Evolutionary conservation across 2,888 invertebrate genomes (phyloP).

Genomic region (Drosophila rubida): DNA sequence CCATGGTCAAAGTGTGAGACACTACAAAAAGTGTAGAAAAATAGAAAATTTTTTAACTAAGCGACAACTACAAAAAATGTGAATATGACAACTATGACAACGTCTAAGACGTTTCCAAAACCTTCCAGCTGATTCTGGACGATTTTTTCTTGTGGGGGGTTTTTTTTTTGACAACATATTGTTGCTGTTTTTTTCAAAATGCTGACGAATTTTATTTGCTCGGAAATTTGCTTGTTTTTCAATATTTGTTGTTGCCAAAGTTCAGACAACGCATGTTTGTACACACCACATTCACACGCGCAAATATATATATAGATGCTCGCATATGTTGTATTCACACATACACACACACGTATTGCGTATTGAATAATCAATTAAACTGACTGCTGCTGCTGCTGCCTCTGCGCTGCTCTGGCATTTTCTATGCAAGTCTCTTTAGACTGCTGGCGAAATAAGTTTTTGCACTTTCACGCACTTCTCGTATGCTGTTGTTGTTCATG

Average conservation of each 20-base stretch:
- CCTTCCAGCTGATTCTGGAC: conserved; percentile 55
- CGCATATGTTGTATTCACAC: conserved; percentile 5
- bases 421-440: conserved; percentile 37
- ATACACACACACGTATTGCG: conserved; percentile 56
- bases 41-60: background rate
- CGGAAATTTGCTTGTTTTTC: conserved; percentile 45
- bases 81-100: background rate
- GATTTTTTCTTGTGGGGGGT: background rate
- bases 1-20: conserved; percentile 61
- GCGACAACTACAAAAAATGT: conserved; percentile 2
- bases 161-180: conserved; percentile 3
- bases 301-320: background rate
- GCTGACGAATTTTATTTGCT: conserved; percentile 64
- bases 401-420: conserved; percentile 61
- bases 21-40: conserved; percentile 5
- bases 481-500: conserved; percentile 6
- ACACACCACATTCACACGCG: conserved; percentile 5
- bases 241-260: conserved; percentile 48
- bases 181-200: background rate
- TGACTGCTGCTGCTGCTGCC: conserved; percentile 34
- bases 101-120: conserved; percentile 12
- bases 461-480: conserved; percentile 18
- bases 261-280: conserved; percentile 37
- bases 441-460: conserved; percentile 48
- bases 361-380: conserved; percentile 78